Evolutionary conservation across 2,797 vertebrate genomes (phyloP).

Genomic region (Sebastes ruberrimus): DNA sequence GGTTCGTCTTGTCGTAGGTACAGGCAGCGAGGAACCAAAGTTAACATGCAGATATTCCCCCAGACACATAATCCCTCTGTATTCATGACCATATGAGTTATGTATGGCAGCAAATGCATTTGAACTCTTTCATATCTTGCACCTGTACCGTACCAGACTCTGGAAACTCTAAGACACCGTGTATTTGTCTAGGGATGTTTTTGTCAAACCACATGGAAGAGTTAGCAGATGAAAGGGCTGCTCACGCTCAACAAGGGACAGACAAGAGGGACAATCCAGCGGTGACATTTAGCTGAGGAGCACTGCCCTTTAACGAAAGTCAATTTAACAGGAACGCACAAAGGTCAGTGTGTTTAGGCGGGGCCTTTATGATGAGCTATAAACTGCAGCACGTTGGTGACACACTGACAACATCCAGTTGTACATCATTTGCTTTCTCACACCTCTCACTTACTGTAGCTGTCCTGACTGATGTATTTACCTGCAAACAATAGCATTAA

Average conservation of each 20-base stretch:
- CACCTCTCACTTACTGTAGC: not conserved
- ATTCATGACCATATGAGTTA: not conserved
- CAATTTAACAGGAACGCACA: slow-evolving; percentile 69
- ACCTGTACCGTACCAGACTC: not conserved
- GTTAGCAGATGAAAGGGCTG: slow-evolving; percentile 31
- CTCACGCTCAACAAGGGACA: slow-evolving; percentile 51
- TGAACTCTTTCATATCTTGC: not conserved
- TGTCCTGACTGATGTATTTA: not conserved
- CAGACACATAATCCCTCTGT: not conserved
- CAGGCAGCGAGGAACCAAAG: not conserved
- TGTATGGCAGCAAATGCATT: not conserved
- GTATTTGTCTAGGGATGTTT: slow-evolving; percentile 9
- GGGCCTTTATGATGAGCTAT: slow-evolving; percentile 43
- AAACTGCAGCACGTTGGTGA: slow-evolving; percentile 18
- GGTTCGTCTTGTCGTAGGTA: not conserved
- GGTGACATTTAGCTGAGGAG: slow-evolving; percentile 73
- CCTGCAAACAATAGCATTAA: not conserved
- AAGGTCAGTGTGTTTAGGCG: slow-evolving; percentile 72
- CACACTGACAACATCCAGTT: not conserved
- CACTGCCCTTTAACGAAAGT: slow-evolving; percentile 76
- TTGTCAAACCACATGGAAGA: slow-evolving; percentile 33
- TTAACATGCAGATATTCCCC: not conserved
- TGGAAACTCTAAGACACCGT: not conserved
- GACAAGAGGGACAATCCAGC: slow-evolving; percentile 58
- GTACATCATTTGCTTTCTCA: not conserved